Evolutionary conservation across 30 jellyfish, hydroid and myxozoan genomes (phyloP), one percentile per base, ranked within the genome.

Genomic region (Hydractinia symbiolongicarpus): DNA sequence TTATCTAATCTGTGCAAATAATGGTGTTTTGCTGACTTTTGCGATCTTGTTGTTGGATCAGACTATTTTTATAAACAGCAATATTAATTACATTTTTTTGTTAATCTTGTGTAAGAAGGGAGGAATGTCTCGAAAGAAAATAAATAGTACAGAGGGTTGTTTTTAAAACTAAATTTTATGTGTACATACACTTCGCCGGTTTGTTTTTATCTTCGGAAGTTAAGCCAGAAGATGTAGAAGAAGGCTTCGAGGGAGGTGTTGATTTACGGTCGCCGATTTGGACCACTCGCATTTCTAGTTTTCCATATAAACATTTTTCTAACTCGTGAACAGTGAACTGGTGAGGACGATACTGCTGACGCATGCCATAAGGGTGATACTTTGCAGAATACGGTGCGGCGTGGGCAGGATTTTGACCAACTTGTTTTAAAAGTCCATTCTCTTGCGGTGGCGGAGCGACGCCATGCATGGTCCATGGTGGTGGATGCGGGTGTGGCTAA

Each of bases 141-240:
- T 30, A 30, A 30, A 30, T 2, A 30, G 44, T 30, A 30, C 44
- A 2, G 44, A 30, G 2, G 44, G 44, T 30, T 30, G 44, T 30
- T 30, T 30, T 30, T 30, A 0, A 30, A 30, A 58, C 4, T 49
- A 19, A 13, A 52, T 4, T 0, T n/a, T 19, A 8, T 21, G 73
- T 5, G 72, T 9, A 20, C 96, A 55, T 80, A 89, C 97, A 89
- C 81, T 89, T 89, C 5, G 97, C 97, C 55, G 97, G 97, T 75
- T 88, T 88, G 40, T 85, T 76, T 68, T 85, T 89, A 64, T 89
- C 97, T 19, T 89, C 97, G 16, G 79, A 6, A 51, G 49, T 78
- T 5, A 78, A 0, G 16, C 19, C 16, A 50, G 14, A 72, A 74
- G 40, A 11, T 20, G 40, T 44, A 4, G 15, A n/a, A 6, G 52